Conservation (phyloP, 2,113 vertebrate species). For the Amphilophus citrinellus region DNA sequence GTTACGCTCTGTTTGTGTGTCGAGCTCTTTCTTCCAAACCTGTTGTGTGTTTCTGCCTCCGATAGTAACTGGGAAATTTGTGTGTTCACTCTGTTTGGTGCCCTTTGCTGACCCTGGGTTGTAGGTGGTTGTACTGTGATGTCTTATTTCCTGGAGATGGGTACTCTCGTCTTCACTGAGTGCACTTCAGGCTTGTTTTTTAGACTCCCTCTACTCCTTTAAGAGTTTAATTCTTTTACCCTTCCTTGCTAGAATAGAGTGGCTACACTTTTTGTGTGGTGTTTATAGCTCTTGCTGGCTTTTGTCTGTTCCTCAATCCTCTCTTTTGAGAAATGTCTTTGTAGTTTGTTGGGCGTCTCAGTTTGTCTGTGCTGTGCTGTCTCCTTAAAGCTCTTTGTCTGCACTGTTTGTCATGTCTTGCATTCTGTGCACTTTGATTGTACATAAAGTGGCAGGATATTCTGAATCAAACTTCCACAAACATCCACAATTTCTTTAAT, state of each 20-base stretch:
- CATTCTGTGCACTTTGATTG: background rate
- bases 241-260: background rate
- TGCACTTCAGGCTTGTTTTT: background rate
- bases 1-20: constrained; percentile 28
- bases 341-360: background rate
- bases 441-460: background rate
- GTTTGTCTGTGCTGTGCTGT: background rate
- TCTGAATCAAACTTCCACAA: background rate
- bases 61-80: background rate
- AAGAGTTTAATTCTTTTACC: background rate
- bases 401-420: background rate
- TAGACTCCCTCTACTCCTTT: background rate
- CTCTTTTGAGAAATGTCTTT: background rate
- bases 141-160: background rate
- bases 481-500: background rate
- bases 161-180: background rate
- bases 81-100: background rate
- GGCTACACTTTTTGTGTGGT: background rate
- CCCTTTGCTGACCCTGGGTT: background rate
- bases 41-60: constrained; percentile 30
- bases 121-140: constrained; percentile 8
- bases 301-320: background rate
- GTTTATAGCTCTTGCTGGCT: constrained; percentile 25
- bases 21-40: background rate
- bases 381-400: background rate